Evolutionary conservation across 2,888 invertebrate species (phyloP), one percentile per base, ranked within the genome.

Genomic region (Dexiosoma caninum): DNA sequence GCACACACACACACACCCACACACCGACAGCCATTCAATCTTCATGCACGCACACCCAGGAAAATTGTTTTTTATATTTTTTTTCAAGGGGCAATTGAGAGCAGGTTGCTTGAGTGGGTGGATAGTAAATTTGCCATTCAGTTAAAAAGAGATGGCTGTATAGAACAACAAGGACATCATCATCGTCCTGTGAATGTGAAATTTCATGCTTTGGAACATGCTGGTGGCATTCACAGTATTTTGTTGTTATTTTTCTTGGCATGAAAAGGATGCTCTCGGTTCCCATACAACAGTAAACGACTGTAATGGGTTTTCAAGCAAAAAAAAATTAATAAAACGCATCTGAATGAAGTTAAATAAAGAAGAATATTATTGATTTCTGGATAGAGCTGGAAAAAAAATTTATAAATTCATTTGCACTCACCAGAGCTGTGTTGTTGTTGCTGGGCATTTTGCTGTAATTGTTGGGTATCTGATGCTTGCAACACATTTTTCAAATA

Each of bases 131-230:
- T 64, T 27, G n/a, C 6, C 5, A 27, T 37, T n/a, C 14, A 14
- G 64, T 2, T n/a, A 40, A 66, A 81, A 51, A 44, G 72, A 74
- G 72, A 81, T 64, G 57, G 44, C 51, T 59, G 19, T 64, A 60
- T 19, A 10, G 0, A 7, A 27, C 3, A 42, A 27, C 3, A 42
- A 62, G 42, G 27, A 51, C 12, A 8, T n/a, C n/a, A 32, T 23
- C 7, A 46, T 12, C 37, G 1, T 27, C 19, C 7, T 32, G 35
- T 12, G 16, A 32, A 14, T 72, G 44, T 55, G 77, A 64, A 81
- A 81, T 81, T 81, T 81, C 64, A 77, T 81, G 81, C 77, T 59
- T 60, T 32, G 44, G 44, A 81, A 77, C 81, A 77, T 64, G 64
- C 74, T 27, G 3, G 6, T 27, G n/a, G n/a, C 6, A 27, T 27